Evolutionary conservation across 2,113 vertebrate species (phyloP).

Genomic region (Sebastes fasciatus): DNA sequence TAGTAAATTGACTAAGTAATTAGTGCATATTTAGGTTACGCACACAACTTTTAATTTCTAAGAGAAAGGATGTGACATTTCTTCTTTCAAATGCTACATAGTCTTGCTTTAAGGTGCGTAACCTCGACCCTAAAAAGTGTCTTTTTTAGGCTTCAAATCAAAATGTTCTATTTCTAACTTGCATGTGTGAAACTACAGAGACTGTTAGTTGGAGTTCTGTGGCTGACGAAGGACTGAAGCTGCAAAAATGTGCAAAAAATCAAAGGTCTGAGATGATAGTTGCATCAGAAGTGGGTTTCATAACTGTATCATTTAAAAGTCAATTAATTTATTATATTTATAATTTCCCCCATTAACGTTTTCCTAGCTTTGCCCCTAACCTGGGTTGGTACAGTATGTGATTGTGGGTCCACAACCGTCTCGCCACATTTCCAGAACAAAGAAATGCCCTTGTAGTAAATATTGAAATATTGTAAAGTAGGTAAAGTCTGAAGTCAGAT

Average conservation of each 20-base stretch:
- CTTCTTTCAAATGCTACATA: neutral
- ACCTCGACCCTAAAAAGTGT: neutral
- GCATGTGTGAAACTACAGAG: neutral
- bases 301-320: slow-evolving; percentile 18
- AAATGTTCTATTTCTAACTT: neutral
- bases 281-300: neutral
- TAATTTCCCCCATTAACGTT: neutral
- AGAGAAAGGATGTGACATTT: neutral
- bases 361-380: neutral
- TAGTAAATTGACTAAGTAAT: neutral
- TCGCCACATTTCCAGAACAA: slow-evolving; percentile 11
- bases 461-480: slow-evolving; percentile 46
- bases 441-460: slow-evolving; percentile 8
- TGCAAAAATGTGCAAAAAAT: slow-evolving; percentile 18
- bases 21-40: neutral
- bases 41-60: neutral
- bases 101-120: neutral
- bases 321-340: neutral
- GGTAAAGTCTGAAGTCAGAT: slow-evolving; percentile 38
- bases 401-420: neutral
- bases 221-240: neutral
- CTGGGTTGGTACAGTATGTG: neutral
- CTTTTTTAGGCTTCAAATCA: neutral
- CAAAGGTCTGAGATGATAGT: neutral
- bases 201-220: neutral